Evolutionary conservation across 35 echinoderm and acorn worm genomes (phyloP).

Genomic region (Heliocidaris erythrogramma): DNA sequence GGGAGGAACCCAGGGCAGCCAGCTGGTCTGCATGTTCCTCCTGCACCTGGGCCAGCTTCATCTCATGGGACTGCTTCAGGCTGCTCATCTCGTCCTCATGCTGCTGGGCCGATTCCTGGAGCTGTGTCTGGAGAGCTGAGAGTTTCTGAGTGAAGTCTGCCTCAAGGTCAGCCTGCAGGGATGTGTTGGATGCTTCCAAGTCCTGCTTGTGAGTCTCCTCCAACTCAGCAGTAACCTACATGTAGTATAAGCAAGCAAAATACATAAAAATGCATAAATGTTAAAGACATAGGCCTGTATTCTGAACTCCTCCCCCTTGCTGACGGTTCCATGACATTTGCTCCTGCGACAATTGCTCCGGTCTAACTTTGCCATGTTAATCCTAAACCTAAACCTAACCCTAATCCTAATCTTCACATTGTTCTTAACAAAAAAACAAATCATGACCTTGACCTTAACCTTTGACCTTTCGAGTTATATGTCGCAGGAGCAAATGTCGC

Average conservation of each 20-base stretch:
- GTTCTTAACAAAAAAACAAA: no score
- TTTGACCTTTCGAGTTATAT: no score
- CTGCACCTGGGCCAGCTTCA: slow-evolving; percentile 32
- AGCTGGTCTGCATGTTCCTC: slow-evolving; percentile 62
- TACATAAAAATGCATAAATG: neutral
- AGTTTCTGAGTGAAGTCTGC: slow-evolving; percentile 43
- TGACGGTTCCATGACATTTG: no score
- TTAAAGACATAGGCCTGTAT: no score
- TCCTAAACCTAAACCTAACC: no score
- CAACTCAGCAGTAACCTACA: slow-evolving; percentile 84
- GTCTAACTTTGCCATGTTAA: no score
- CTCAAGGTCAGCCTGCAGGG: slow-evolving; percentile 54
- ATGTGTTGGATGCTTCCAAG: slow-evolving; percentile 64
- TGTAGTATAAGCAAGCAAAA: neutral
- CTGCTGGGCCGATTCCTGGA: slow-evolving; percentile 37
- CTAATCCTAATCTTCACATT: no score
- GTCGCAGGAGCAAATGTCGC: no score
- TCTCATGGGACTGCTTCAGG: slow-evolving; percentile 56
- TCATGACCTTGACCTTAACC: no score
- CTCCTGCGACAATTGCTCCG: no score
- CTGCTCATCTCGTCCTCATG: slow-evolving; percentile 53
- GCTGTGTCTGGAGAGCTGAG: slow-evolving; percentile 32
- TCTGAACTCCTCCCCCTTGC: no score
- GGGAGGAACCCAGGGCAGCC: slow-evolving; percentile 48
- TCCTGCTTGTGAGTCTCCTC: slow-evolving; percentile 81